Base-by-base conservation (phyloP, 2,888 invertebrate species). In the Poecilobothrus nobilitatus region DNA sequence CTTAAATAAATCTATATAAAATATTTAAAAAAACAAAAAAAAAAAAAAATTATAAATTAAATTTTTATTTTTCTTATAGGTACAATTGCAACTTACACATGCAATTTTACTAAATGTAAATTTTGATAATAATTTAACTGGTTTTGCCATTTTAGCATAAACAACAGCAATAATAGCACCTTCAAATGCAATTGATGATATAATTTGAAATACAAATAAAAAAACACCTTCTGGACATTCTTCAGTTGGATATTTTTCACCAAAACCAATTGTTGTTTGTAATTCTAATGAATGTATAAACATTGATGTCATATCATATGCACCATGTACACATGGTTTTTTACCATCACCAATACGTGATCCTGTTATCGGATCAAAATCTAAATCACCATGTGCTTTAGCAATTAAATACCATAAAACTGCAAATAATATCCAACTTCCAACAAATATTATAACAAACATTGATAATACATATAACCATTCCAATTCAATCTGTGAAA, bases 391-490 rank as follows among this genome's bases (percentile, higher is more conserved):
- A 76, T 91, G 91, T 3, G 87, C 84, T 75, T 89, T 89, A 1
- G 91, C 87, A 21, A 91, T 87, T 22, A 90, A 82, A 83, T 90
- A 92, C 89, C 92, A 94, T 72, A 92, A 84, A 10, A 86, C 84
- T 0, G 91, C 92, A 77, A 94, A 94, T 15, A 88, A 75, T 27
- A 91, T 81, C 94, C 94, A 95, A 77, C 91, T 89, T 15, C 87
- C 75, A 73, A 95, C 87, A 81, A 95, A 97, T 71, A 91, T 91
- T 71, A 92, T 84, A 44, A 91, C 87, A 79, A 97, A 95, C 69
- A 94, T 88, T 66, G 94, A 83, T 68, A 97, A 83, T 66, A 95
- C 95, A 89, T 92, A 95, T 70, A 93, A 87, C 97, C 97, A 97
- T 80, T 93, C 91, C 71, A 85, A 82, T 75, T 88, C 88, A 67